Evolutionary conservation across 1,140 invertebrate species (phyloP).

Genomic region (Magallana angulata): DNA sequence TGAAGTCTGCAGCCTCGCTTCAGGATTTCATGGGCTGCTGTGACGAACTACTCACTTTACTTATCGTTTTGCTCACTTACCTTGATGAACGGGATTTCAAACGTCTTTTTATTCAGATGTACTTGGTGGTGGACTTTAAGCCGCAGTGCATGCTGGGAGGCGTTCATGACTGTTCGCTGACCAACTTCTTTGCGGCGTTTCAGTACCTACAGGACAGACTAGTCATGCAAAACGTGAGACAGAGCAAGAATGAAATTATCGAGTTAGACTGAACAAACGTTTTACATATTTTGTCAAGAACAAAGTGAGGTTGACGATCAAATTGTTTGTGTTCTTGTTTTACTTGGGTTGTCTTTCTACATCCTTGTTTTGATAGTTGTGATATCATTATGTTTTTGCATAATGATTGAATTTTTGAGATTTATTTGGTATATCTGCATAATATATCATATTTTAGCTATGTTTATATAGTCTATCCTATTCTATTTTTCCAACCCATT

Average conservation of each 20-base stretch:
- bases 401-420: too few species aligned
- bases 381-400: too few species aligned
- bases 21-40: constrained; percentile 51
- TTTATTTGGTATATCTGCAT: too few species aligned
- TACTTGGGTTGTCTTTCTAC: too few species aligned
- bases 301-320: too few species aligned
- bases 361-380: too few species aligned
- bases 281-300: too few species aligned
- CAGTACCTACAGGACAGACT: constrained; percentile 55
- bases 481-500: too few species aligned
- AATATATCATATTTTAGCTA: too few species aligned
- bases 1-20: constrained; percentile 39
- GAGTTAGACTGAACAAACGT: not conserved
- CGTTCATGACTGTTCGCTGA: constrained; percentile 60
- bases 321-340: too few species aligned
- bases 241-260: not conserved
- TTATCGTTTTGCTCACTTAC: constrained; percentile 52
- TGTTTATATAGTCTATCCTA: too few species aligned
- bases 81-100: constrained; percentile 50
- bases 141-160: constrained; percentile 57
- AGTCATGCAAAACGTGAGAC: constrained; percentile 27
- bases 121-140: constrained; percentile 57
- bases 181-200: constrained; percentile 58
- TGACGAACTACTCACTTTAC: constrained; percentile 58
- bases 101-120: constrained; percentile 51